A percentile compares a stretch with the other conserved stretches of the same genome.
Evolutionary conservation across 2,113 vertebrate genomes (phyloP).

Genomic region (Cebidichthys violaceus): DNA sequence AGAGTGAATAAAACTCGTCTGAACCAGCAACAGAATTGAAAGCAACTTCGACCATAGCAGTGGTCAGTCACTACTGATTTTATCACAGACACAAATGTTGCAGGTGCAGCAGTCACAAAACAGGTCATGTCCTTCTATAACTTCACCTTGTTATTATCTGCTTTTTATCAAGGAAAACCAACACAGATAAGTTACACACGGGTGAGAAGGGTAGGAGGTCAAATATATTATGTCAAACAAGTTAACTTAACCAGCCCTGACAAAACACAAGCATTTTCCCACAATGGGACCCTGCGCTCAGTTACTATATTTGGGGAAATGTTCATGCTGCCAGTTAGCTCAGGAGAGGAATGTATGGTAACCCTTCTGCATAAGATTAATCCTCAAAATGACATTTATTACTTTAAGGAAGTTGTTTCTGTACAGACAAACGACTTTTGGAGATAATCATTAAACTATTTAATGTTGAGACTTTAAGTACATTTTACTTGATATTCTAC

Average conservation of each 20-base stretch:
- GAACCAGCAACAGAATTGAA: too few species aligned
- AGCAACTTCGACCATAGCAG: too few species aligned
- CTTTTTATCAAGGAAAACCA: conserved; percentile 15
- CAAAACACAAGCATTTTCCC: conserved; percentile 55
- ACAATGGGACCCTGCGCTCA: background rate
- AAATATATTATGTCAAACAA: conserved; percentile 19
- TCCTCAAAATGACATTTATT: background rate
- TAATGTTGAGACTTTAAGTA: background rate
- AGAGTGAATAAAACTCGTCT: too few species aligned
- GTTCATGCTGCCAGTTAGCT: background rate
- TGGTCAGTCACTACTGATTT: background rate
- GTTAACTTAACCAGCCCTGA: conserved; percentile 26
- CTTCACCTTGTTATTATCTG: background rate
- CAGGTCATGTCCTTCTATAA: conserved; percentile 20
- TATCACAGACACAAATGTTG: background rate
- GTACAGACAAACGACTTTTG: background rate
- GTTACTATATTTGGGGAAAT: background rate
- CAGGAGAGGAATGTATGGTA: background rate
- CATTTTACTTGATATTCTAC: background rate
- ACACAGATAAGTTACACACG: conserved; percentile 18
- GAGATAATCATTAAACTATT: background rate
- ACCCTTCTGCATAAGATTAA: background rate
- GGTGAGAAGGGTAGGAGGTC: background rate
- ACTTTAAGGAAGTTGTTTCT: background rate
- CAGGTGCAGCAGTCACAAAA: conserved; percentile 19